These are phyloP conservation scores for Prosopocoilus inquinatus DNA, from an alignment of 2,888 invertebrate genomes.

Conservation along the genomic window DNA sequence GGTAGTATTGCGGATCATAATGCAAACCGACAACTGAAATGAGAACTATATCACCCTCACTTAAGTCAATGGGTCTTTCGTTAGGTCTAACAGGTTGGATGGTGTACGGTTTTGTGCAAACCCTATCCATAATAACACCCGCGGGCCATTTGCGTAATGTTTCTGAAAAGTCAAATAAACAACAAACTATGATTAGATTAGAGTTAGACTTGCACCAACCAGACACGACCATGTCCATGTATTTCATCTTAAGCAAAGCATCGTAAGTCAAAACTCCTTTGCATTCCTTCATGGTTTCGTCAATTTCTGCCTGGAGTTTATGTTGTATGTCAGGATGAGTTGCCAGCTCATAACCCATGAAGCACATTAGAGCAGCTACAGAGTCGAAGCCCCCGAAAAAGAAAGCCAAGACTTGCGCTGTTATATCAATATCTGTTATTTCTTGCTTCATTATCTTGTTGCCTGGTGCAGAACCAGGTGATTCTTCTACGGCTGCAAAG, in stretches of 20 bases:
- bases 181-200: no score
- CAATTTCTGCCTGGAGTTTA: conserved; percentile 55
- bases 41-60: conserved; percentile 24
- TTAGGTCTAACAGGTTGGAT: conserved; percentile 24
- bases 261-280: conserved; percentile 52
- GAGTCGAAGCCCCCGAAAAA: conserved; percentile 57
- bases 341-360: conserved; percentile 59
- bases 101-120: conserved; percentile 29
- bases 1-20: conserved; percentile 35
- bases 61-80: conserved; percentile 26
- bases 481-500: conserved; percentile 23
- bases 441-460: conserved; percentile 4
- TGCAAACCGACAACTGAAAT: conserved; percentile 36
- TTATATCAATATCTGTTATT: conserved; percentile 51
- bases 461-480: neutral
- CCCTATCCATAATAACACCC: conserved; percentile 27
- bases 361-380: conserved; percentile 46
- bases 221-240: conserved; percentile 8
- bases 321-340: conserved; percentile 59
- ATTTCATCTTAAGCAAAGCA: conserved; percentile 50
- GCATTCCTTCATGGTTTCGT: conserved; percentile 41
- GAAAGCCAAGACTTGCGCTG: conserved; percentile 57
- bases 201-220: neutral
- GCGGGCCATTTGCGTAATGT: conserved; percentile 38
- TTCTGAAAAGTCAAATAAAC: conserved; percentile 25